Conservation (phyloP, 2,888 invertebrate species). For the Drosophila nigricruria region DNA sequence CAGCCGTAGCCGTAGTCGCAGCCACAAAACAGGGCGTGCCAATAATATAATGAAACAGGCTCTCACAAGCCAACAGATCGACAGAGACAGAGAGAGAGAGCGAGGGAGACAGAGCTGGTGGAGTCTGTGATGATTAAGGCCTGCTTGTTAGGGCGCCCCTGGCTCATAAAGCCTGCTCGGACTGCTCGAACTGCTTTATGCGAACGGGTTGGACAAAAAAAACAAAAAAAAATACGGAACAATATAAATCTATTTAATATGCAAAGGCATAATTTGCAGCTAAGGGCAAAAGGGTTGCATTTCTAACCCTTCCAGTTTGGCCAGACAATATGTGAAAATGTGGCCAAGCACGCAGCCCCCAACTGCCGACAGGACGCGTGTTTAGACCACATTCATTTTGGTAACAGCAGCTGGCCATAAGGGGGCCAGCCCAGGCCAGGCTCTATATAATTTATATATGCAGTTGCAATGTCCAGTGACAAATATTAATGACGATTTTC, state of each 20-base stretch:
- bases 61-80: conserved; percentile 34
- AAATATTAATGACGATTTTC: conserved; percentile 84
- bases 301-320: conserved; percentile 60
- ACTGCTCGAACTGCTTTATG: conserved; percentile 42
- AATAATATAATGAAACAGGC: conserved; percentile 84
- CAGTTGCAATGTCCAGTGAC: conserved; percentile 80
- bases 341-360: conserved; percentile 63
- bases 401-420: conserved; percentile 49
- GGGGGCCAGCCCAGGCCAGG: conserved; percentile 16
- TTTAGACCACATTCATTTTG: conserved; percentile 73
- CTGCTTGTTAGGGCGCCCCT: conserved; percentile 48
- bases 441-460: conserved; percentile 72
- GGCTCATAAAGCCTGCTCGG: conserved; percentile 13
- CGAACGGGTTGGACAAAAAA: conserved; percentile 14
- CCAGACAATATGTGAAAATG: conserved; percentile 71
- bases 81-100: conserved; percentile 15
- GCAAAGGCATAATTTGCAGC: conserved; percentile 78
- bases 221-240: not conserved
- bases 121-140: conserved; percentile 58
- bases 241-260: conserved; percentile 70
- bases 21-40: conserved; percentile 82
- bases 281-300: conserved; percentile 63
- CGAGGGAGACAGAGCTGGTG: not conserved
- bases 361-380: conserved; percentile 54
- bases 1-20: conserved; percentile 64